phyloP scores from a whole-genome alignment of 2,113 vertebrate genomes.

The Rutilus rutilus region DNA sequence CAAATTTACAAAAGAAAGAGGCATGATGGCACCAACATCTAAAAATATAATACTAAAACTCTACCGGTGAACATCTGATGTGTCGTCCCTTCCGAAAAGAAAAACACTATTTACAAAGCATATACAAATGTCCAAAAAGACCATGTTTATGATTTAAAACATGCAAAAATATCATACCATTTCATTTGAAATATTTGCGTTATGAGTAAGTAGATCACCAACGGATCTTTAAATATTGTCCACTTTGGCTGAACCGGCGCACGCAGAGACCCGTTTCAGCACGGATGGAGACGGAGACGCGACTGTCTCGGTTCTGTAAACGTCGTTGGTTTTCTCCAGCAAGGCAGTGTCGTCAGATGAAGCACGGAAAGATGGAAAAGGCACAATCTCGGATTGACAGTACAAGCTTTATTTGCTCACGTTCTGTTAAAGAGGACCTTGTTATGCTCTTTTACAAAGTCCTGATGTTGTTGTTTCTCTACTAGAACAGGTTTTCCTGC shows the following conservation, averaged over 20 bases:
- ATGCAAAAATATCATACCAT: slow-evolving; percentile 75
- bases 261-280: slow-evolving; percentile 34
- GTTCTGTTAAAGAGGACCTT: too few species aligned
- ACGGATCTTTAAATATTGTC: slow-evolving; percentile 76
- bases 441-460: too few species aligned
- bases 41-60: slow-evolving; percentile 61
- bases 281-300: neutral
- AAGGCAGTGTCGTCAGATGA: neutral
- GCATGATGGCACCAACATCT: slow-evolving; percentile 57
- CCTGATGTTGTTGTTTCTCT: too few species aligned
- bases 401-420: neutral
- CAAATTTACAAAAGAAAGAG: slow-evolving; percentile 70
- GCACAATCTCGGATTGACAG: neutral
- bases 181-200: slow-evolving; percentile 79
- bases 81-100: slow-evolving; percentile 43
- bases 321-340: neutral
- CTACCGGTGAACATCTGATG: slow-evolving; percentile 62
- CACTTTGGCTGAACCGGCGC: slow-evolving; percentile 72
- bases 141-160: slow-evolving; percentile 73
- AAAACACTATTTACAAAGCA: slow-evolving; percentile 81
- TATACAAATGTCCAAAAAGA: slow-evolving; percentile 81
- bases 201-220: slow-evolving; percentile 69
- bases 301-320: slow-evolving; percentile 11
- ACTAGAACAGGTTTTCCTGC: too few species aligned
- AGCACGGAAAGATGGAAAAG: neutral